Percentiles rank a stretch among this genome's conserved stretches.
Conservation (phyloP, 1,140 invertebrate genomes). For the Samia ricini region DNA sequence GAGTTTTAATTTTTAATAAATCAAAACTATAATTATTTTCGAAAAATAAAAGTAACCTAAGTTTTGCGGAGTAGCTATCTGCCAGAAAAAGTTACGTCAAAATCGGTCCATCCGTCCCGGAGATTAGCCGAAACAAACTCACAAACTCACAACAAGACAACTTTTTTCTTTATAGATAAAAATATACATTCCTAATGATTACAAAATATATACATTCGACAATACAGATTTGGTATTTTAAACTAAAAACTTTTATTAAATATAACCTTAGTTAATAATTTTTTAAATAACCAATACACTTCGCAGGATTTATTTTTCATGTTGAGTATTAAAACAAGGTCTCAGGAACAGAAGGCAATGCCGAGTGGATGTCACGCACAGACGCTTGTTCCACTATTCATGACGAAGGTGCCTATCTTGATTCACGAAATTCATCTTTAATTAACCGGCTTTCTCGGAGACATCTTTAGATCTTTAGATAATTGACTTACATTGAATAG, state of each 20-base stretch:
- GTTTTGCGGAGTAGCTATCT: too few species aligned
- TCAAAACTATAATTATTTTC: too few species aligned
- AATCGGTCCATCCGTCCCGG: too few species aligned
- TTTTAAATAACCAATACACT: background rate
- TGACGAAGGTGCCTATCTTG: constrained; percentile 2
- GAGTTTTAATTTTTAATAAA: too few species aligned
- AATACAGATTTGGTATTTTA: too few species aligned
- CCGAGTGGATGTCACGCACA: constrained; percentile 16
- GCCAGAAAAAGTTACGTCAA: too few species aligned
- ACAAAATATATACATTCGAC: too few species aligned
- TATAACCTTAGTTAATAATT: background rate
- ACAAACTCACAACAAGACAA: too few species aligned
- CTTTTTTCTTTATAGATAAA: too few species aligned
- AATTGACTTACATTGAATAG: background rate
- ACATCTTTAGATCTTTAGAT: constrained; percentile 2
- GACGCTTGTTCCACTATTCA: constrained; percentile 19
- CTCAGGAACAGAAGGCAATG: constrained; percentile 14
- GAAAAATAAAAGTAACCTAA: too few species aligned
- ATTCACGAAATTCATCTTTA: constrained; percentile 1
- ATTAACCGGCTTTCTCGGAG: constrained; percentile 10
- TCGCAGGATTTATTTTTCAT: background rate
- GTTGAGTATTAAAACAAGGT: constrained; percentile 7
- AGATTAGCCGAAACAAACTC: too few species aligned
- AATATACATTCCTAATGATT: too few species aligned
- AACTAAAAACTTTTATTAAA: background rate